Conservation (phyloP, 2,113 vertebrate species). For the Sapajus apella region DNA sequence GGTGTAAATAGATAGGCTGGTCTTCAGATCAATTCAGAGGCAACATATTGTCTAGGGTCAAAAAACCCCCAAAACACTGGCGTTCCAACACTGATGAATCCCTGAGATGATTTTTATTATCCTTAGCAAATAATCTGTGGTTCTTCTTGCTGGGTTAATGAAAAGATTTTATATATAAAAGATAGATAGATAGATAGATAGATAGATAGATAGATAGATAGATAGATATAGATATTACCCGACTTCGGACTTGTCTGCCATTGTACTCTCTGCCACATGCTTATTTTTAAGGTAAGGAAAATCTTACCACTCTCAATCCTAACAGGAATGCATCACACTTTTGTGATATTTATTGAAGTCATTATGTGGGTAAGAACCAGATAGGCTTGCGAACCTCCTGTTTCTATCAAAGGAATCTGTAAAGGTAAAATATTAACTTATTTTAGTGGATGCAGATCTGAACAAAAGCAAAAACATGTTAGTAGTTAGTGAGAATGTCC, state of each 20-base stretch:
- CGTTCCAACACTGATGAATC: not conserved
- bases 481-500: not conserved
- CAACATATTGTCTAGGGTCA: not conserved
- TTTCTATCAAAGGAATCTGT: not conserved
- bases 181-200: too few relatives aligned
- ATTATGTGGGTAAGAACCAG: not conserved
- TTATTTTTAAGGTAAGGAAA: not conserved
- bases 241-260: not conserved
- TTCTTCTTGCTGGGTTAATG: not conserved
- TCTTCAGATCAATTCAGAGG: not conserved
- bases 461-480: not conserved
- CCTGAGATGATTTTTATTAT: not conserved
- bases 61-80: not conserved
- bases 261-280: not conserved
- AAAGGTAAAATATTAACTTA: not conserved
- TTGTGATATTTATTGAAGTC: not conserved
- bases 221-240: not conserved
- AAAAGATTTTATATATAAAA: not conserved
- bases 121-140: not conserved
- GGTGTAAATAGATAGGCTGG: not conserved
- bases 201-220: too few relatives aligned
- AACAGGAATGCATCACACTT: not conserved
- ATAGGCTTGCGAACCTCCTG: not conserved
- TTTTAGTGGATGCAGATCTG: not conserved
- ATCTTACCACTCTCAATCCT: not conserved